These are phyloP conservation scores for Peucedramus taeniatus DNA, from an alignment of 2,113 vertebrate genomes.

Conservation along the genomic window DNA sequence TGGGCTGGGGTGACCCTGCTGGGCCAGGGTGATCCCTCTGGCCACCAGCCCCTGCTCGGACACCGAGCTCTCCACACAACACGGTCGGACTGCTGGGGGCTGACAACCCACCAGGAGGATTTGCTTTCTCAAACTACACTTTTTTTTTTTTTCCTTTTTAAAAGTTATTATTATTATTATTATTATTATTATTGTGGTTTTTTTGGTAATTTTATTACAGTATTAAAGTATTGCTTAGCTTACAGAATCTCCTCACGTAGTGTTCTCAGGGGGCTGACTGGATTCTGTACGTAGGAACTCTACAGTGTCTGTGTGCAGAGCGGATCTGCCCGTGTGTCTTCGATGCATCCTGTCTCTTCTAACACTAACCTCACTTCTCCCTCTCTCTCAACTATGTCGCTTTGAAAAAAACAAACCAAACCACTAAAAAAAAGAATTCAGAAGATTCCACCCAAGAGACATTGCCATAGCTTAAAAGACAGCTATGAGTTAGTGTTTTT, in stretches of 20 bases:
- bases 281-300: slow-evolving; percentile 63
- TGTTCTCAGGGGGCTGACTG: slow-evolving; percentile 39
- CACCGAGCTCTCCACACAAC: slow-evolving; percentile 62
- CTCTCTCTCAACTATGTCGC: slow-evolving; percentile 19
- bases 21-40: background rate
- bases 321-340: slow-evolving; percentile 51
- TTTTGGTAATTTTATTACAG: slow-evolving; percentile 74
- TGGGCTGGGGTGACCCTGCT: background rate
- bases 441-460: slow-evolving; percentile 61
- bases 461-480: slow-evolving; percentile 69
- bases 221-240: slow-evolving; percentile 83
- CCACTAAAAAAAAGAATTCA: slow-evolving; percentile 15
- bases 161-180: background rate
- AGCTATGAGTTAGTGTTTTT: slow-evolving; percentile 75
- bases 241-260: slow-evolving; percentile 69
- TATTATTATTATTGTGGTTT: slow-evolving; percentile 29
- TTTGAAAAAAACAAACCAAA: slow-evolving; percentile 51
- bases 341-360: slow-evolving; percentile 35
- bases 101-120: slow-evolving; percentile 41
- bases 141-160: background rate
- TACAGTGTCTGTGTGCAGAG: slow-evolving; percentile 64
- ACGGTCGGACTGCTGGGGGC: slow-evolving; percentile 60
- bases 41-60: background rate
- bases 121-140: background rate
- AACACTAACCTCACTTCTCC: background rate